These are phyloP conservation scores for Agrochola lota DNA, from an alignment of 2,888 invertebrate species.

Conservation along the genomic window DNA sequence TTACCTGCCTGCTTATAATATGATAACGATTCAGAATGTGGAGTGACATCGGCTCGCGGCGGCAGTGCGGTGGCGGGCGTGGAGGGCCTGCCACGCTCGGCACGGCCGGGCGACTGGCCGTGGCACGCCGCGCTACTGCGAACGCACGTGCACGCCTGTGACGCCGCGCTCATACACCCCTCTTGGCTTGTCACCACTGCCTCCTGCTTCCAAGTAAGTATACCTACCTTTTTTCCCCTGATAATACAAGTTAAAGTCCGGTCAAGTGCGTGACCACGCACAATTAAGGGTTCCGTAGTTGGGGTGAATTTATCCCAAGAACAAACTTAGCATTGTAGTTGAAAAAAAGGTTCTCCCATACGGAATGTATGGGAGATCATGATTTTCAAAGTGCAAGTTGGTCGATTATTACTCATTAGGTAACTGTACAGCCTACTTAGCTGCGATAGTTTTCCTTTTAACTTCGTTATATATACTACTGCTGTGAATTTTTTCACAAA, in stretches of 20 bases:
- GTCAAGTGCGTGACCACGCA: too few species aligned
- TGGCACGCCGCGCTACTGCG: constrained; percentile 96
- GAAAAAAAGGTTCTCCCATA: too few species aligned
- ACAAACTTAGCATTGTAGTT: too few species aligned
- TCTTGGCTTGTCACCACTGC: constrained; percentile 97
- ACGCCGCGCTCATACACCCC: constrained; percentile 95
- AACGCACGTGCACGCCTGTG: constrained; percentile 96
- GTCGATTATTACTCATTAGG: too few species aligned
- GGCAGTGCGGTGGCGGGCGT: constrained; percentile 85
- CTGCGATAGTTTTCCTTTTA: too few species aligned
- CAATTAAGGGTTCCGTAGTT: too few species aligned
- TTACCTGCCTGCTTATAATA: neutral
- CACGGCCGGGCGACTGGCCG: constrained; percentile 97
- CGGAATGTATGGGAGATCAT: too few species aligned
- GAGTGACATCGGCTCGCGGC: constrained; percentile 91
- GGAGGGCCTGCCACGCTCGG: constrained; percentile 92
- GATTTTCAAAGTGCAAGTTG: too few species aligned
- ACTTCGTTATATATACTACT: too few species aligned
- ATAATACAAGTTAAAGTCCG: neutral
- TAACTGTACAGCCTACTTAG: too few species aligned
- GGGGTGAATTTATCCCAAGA: too few species aligned
- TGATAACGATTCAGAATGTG: constrained; percentile 90
- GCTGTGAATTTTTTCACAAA: too few species aligned
- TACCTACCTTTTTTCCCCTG: neutral
- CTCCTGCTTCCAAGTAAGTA: constrained; percentile 93